Conservation (phyloP, 2,888 invertebrate species). For the Clitarchus hookeri region DNA sequence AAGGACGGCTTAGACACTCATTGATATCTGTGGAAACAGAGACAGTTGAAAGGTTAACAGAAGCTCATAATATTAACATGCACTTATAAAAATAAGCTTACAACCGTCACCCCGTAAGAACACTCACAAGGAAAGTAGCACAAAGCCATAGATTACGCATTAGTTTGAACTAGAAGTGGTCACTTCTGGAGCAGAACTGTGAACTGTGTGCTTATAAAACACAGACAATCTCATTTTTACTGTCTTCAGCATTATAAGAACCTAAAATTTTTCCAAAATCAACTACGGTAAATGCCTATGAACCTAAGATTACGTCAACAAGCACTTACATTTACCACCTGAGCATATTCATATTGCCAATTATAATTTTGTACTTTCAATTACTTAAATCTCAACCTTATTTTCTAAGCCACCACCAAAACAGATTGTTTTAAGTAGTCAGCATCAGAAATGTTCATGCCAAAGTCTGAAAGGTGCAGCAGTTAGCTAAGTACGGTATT, state of each 20-base stretch:
- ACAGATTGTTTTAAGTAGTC: background rate
- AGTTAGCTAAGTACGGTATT: background rate
- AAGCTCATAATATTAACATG: background rate
- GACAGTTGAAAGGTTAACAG: conserved; percentile 20
- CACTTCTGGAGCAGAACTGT: background rate
- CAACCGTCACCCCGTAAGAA: background rate
- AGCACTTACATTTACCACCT: no score
- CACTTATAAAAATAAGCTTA: background rate
- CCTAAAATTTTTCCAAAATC: background rate
- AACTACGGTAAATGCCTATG: no score
- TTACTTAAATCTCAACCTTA: no score
- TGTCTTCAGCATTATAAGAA: background rate
- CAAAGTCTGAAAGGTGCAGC: background rate
- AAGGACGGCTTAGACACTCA: conserved; percentile 63
- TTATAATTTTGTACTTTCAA: no score
- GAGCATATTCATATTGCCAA: no score
- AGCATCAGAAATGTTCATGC: background rate
- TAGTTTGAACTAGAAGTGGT: background rate
- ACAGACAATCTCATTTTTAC: background rate
- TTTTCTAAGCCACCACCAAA: background rate
- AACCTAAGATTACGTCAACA: no score
- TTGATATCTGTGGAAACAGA: conserved; percentile 65
- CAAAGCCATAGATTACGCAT: background rate
- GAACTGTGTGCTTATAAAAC: background rate
- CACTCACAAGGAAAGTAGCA: background rate